phyloP scores from a whole-genome alignment of 2,888 invertebrate species.

The Diachrysia chrysitis region DNA sequence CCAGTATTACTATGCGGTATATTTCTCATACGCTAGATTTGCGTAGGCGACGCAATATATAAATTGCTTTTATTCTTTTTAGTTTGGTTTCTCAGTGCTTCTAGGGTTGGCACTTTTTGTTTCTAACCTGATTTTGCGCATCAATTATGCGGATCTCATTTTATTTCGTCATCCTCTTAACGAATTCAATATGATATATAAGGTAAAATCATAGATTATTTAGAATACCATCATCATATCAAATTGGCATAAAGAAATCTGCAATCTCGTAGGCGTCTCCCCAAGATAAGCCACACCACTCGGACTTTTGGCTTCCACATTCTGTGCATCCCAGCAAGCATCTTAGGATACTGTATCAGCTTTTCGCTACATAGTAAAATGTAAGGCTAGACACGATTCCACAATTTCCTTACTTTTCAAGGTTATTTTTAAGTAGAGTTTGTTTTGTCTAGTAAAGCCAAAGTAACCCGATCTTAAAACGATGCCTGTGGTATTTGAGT shows the following conservation, averaged over 20 bases:
- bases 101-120: neutral
- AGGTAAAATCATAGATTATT: too few relatives aligned
- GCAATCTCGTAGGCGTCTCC: too few relatives aligned
- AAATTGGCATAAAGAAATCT: too few relatives aligned
- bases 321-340: too few relatives aligned
- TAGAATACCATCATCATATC: too few relatives aligned
- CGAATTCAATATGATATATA: too few relatives aligned
- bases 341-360: too few relatives aligned
- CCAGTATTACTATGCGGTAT: neutral
- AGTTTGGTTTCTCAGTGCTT: neutral
- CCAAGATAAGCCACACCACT: too few relatives aligned
- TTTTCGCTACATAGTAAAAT: neutral
- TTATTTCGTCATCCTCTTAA: too few relatives aligned
- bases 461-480: constrained; percentile 6
- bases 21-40: neutral
- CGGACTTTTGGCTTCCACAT: too few relatives aligned
- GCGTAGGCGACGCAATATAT: neutral
- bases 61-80: neutral
- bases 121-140: too few relatives aligned
- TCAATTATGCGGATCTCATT: too few relatives aligned
- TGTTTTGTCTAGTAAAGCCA: neutral
- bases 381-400: neutral
- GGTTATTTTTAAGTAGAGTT: constrained; percentile 3
- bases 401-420: constrained; percentile 2
- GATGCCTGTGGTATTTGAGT: constrained; percentile 13